Conservation (phyloP, 53 echinoderm and acorn worm species). For the Henricia sp. region DNA sequence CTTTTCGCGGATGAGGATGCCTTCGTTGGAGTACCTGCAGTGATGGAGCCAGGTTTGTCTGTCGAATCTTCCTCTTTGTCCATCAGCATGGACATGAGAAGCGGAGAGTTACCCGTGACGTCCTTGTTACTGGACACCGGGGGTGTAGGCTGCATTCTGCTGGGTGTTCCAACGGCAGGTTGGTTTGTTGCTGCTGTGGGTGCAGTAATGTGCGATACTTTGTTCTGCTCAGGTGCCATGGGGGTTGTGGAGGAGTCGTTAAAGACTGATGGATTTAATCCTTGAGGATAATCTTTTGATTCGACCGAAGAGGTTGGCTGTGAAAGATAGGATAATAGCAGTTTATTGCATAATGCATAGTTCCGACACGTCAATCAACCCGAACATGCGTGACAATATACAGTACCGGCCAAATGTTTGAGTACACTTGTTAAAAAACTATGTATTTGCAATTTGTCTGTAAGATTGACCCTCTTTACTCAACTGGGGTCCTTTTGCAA, state of each 20-base stretch:
- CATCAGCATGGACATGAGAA: constrained; percentile 45
- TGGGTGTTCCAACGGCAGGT: background rate
- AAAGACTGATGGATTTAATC: background rate
- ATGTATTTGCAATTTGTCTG: too few relatives aligned
- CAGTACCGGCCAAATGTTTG: too few relatives aligned
- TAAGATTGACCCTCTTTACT: too few relatives aligned
- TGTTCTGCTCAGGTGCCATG: background rate
- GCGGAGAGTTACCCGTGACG: constrained; percentile 15
- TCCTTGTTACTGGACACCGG: background rate
- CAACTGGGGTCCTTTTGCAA: too few relatives aligned
- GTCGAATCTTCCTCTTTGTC: background rate
- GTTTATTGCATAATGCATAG: background rate
- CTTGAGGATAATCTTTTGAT: background rate
- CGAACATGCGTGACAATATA: too few relatives aligned
- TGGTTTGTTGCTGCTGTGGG: too few relatives aligned
- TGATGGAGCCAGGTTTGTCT: constrained; percentile 55
- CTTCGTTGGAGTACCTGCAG: constrained; percentile 59
- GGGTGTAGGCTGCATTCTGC: background rate
- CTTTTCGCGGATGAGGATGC: background rate
- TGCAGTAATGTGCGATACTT: too few relatives aligned
- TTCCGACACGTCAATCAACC: too few relatives aligned
- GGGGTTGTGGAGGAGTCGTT: background rate
- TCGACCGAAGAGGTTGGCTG: background rate
- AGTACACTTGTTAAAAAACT: too few relatives aligned
- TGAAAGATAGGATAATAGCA: background rate